Evolutionary conservation across 92 coral and sea anemone genomes (phyloP), one percentile per base, ranked within the genome.

Genomic region (Isaurus tuberculatus): DNA sequence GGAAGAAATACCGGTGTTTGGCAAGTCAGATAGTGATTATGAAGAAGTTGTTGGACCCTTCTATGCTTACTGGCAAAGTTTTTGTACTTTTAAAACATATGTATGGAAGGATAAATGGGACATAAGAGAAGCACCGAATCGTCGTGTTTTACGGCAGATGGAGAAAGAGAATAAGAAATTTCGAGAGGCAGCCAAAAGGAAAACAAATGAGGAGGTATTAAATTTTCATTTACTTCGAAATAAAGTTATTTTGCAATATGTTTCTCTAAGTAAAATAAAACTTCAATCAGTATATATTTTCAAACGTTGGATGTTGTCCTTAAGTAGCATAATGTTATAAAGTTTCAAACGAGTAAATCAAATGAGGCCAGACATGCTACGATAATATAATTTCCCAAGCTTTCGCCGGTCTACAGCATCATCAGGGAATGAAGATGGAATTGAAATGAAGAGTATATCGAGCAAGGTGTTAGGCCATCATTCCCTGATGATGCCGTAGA

Each of bases 141-240:
- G 99, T n/a, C 75, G 99, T 29, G 90, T 88, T 3, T 88, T 84
- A 65, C 90, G 99, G 53, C 73, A 86, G 34, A 94, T 94, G 98
- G 99, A 96, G 70, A 96, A 96, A 65, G 99, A 96, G 57, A 96
- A 96, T 88, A 96, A 96, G 82, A 96, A 96, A 82, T 46, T 94
- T 15, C 82, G 99, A 86, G 97, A 96, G 61, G 81, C 93, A 23
- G 98, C 92, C 16, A 96, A 94, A 85, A 96, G 87, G 32, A 95
- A 94, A 65, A 79, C 98, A 87, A 96, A 96, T 36, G 99, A 96
- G 69, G 98, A 96, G 83, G 82, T 77, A 77, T 55, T 25, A 36
- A 5, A 6, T 11, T 49, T 19, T 15, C 3, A 15, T 49, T 2
- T 49, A n/a, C 58, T n/a, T 2, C 2, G 43, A 2, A 44, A 16